A percentile compares a stretch with the other conserved stretches of the same genome.
These are phyloP conservation scores for Florisuga fusca DNA, from an alignment of 2,797 vertebrate genomes.

Conservation along the genomic window DNA sequence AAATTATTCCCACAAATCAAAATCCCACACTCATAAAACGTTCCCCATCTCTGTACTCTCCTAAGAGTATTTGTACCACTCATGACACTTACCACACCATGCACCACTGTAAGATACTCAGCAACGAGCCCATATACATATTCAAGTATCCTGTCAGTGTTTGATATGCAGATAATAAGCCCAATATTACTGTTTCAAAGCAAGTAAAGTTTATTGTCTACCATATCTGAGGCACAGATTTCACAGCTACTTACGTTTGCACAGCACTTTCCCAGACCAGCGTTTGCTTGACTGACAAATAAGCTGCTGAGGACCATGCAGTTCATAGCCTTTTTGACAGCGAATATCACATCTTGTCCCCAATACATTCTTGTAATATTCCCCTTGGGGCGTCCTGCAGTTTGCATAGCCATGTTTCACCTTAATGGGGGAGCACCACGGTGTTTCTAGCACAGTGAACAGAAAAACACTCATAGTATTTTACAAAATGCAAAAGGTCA, in stretches of 20 bases:
- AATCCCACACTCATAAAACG: not conserved
- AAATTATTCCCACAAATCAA: not conserved
- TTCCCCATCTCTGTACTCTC: not conserved
- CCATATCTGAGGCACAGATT: not conserved
- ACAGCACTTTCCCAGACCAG: slow-evolving; percentile 95
- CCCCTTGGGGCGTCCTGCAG: slow-evolving; percentile 89
- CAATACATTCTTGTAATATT: slow-evolving; percentile 89
- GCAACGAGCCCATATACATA: not conserved
- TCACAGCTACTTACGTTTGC: slow-evolving; percentile 87
- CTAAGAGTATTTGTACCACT: not conserved
- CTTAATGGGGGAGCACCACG: slow-evolving; percentile 96
- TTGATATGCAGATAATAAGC: not conserved
- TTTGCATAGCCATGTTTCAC: slow-evolving; percentile 92
- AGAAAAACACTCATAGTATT: not conserved
- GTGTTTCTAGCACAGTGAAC: slow-evolving; percentile 82
- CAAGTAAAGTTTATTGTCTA: not conserved
- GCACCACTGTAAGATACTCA: not conserved
- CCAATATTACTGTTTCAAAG: not conserved
- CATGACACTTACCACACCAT: rapidly evolving
- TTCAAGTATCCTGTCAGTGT: not conserved
- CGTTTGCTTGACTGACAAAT: slow-evolving; percentile 93
- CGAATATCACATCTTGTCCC: slow-evolving; percentile 92
- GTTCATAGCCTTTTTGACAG: slow-evolving; percentile 92
- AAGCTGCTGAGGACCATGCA: slow-evolving; percentile 86
- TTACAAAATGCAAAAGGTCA: not conserved